Base-by-base conservation (phyloP, 2,797 vertebrate species). In the Rhinophrynus dorsalis region DNA sequence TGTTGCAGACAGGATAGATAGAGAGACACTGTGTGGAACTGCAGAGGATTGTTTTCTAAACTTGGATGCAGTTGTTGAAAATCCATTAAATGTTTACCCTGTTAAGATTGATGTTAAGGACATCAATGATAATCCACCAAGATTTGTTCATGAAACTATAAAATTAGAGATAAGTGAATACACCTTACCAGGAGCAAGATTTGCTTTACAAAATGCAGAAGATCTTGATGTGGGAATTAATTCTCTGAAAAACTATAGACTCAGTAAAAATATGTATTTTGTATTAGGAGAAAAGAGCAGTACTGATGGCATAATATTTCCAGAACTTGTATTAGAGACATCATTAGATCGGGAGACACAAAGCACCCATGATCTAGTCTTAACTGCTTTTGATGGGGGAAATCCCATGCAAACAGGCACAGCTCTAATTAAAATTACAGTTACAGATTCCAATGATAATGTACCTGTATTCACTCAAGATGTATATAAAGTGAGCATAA, bases 171-270 rank as follows among this genome's bases (percentile, higher is more conserved):
- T 82, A 17, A 68, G 51, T 0, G 96, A 98, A 74, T 94, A 94
- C 30, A 92, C 94, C 5, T 83, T 91, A 1, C 86, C 88, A 20
- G 95, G 93, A 3, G 83, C 94, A 0, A 83, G 83, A 61, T 97
- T 98, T 75, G 93, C 93, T 20, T 80, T 99, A 84, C 94, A 98
- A 68, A 92, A 93, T 13, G 96, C 97, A 0, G 92, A 94, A 75
- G 96, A 98, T 74, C 94, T 94, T 0, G 96, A 99, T 18, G 92
- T 98, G 82, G 96, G 95, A 29, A 88, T 85, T 27, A 98, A 99
- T 71, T 89, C 95, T 0, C 86, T 99, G 76, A 92, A 92, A 75
- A 92, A 90, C 47, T 98, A 98, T 73, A 78, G 78, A 2, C 88
- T 99, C 1, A 94, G 88, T 48, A 76, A 88, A 1, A 95, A 92